Evolutionary conservation across 2,113 vertebrate species (phyloP).

Genomic region (Zosterops japonicus): DNA sequence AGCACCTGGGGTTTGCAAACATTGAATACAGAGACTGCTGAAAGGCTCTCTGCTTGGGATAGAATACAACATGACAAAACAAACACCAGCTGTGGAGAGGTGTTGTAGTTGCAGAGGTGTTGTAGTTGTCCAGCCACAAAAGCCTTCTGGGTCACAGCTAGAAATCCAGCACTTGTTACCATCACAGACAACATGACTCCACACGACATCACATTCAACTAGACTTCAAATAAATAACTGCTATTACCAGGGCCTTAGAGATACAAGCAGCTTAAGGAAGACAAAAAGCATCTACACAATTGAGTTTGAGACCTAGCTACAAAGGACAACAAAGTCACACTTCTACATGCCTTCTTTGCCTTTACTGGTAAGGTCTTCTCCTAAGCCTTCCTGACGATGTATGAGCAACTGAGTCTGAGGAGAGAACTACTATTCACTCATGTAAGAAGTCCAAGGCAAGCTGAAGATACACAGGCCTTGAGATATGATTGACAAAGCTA

Average conservation of each 20-base stretch:
- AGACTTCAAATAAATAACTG: neutral
- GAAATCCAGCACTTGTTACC: neutral
- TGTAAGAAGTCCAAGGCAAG: neutral
- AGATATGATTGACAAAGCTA: neutral
- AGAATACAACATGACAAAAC: neutral
- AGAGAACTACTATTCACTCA: rapidly evolving
- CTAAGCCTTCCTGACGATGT: neutral
- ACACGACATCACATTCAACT: neutral
- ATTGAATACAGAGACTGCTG: neutral
- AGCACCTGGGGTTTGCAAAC: neutral
- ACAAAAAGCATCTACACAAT: neutral
- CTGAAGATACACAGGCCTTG: neutral
- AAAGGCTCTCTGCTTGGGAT: neutral
- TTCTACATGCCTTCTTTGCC: neutral
- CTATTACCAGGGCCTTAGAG: neutral
- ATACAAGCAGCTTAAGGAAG: neutral
- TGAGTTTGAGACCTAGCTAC: neutral
- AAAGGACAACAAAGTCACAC: neutral
- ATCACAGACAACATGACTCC: neutral
- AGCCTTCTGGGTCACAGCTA: neutral
- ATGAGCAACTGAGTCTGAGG: neutral
- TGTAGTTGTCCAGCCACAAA: neutral
- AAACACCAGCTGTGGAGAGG: neutral
- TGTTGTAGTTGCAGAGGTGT: neutral
- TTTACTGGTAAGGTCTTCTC: neutral